Conservation (phyloP, 2,797 vertebrate species). For the Hydrophis major region DNA sequence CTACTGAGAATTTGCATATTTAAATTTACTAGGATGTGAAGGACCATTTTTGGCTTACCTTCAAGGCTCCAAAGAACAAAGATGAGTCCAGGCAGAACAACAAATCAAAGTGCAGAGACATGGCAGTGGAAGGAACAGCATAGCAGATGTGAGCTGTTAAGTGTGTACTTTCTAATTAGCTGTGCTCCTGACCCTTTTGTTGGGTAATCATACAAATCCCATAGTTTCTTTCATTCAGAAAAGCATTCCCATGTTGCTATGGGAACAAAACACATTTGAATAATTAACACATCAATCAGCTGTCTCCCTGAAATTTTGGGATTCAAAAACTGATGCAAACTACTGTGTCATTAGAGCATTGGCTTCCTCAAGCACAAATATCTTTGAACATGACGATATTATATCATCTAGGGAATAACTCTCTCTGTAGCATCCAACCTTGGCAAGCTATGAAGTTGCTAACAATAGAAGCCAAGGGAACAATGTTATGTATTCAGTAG, state of each 20-base stretch:
- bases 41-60: neutral
- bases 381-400: slow-evolving; percentile 37
- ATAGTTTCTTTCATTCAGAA: slow-evolving; percentile 60
- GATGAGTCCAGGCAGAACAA: neutral
- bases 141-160: neutral
- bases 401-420: slow-evolving; percentile 41
- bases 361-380: slow-evolving; percentile 71
- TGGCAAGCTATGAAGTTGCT: neutral
- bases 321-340: slow-evolving; percentile 70
- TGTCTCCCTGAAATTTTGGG: slow-evolving; percentile 73
- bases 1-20: neutral
- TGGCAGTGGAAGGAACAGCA: neutral
- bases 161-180: slow-evolving; percentile 19
- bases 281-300: slow-evolving; percentile 86
- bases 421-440: slow-evolving; percentile 58
- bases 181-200: slow-evolving; percentile 46
- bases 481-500: neutral
- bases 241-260: slow-evolving; percentile 75
- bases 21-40: neutral
- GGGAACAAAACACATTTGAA: slow-evolving; percentile 76
- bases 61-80: neutral
- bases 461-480: neutral
- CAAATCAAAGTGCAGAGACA: neutral
- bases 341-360: slow-evolving; percentile 79
- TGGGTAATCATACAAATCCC: slow-evolving; percentile 51